phyloP scores from a whole-genome alignment of 2,888 invertebrate species.

The Orthosia gothica region DNA sequence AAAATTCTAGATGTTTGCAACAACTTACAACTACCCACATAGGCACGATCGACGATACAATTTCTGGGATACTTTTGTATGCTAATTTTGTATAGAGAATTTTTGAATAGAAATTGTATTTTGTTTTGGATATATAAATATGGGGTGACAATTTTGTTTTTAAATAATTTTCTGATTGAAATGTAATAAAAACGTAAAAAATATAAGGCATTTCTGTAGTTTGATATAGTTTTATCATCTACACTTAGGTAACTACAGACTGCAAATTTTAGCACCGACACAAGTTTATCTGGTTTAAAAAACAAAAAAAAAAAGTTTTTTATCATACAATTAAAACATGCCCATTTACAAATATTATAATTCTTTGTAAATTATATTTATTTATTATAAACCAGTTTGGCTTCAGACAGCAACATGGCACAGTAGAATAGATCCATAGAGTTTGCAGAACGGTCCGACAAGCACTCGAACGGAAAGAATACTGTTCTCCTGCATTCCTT shows the following conservation, averaged over 20 bases:
- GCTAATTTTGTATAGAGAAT: slow-evolving; percentile 1
- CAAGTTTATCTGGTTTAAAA: not conserved
- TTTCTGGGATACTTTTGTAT: slow-evolving; percentile 34
- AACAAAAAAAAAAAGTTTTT: not conserved
- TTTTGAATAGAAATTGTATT: slow-evolving; percentile 2
- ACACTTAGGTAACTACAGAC: too few species aligned
- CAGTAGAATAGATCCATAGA: too few species aligned
- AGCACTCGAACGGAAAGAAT: too few species aligned
- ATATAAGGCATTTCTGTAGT: too few species aligned
- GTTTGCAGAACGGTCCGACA: too few species aligned
- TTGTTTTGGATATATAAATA: slow-evolving; percentile 5
- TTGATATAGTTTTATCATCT: too few species aligned
- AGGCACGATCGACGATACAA: slow-evolving; percentile 24
- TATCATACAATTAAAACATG: too few species aligned
- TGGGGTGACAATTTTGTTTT: not conserved
- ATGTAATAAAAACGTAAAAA: not conserved
- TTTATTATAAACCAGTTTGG: not conserved
- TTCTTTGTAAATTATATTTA: too few species aligned
- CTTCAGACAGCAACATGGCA: too few species aligned
- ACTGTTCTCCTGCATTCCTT: too few species aligned
- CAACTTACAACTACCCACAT: slow-evolving; percentile 36
- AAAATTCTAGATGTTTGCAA: slow-evolving; percentile 48
- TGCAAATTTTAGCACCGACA: not conserved
- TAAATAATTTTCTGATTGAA: not conserved
- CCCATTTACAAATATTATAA: too few species aligned